Percentiles rank a stretch among this genome's conserved stretches.
Evolutionary conservation across 1,140 invertebrate genomes (phyloP).

Genomic region (Pomphorhynchus laevis): DNA sequence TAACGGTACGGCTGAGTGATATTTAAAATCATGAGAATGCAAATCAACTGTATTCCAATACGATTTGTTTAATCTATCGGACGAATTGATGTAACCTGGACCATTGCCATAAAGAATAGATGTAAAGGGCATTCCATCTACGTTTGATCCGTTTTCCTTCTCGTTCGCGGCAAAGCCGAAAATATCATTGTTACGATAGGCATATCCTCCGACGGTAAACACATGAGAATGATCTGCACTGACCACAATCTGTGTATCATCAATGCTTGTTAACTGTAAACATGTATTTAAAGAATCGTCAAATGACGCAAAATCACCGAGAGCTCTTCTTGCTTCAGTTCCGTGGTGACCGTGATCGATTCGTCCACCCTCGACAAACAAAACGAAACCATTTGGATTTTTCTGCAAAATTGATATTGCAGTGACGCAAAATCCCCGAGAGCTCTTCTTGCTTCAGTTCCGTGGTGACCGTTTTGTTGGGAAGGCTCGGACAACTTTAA

Average conservation of each 20-base stretch:
- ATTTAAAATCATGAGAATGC: background rate
- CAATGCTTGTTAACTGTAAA: too few species aligned
- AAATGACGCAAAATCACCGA: conserved; percentile 37
- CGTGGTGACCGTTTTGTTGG: too few species aligned
- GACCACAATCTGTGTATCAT: conserved; percentile 45
- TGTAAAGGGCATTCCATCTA: conserved; percentile 10
- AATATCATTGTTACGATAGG: conserved; percentile 11
- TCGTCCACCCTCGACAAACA: conserved; percentile 41
- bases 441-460: too few species aligned
- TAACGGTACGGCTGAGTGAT: conserved; percentile 27
- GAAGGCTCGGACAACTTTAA: too few species aligned
- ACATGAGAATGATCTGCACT: conserved; percentile 42
- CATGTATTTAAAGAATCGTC: conserved; percentile 26
- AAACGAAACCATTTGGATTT: conserved; percentile 42
- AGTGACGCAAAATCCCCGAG: too few species aligned
- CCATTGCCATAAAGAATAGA: conserved; percentile 19
- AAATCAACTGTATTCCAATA: background rate
- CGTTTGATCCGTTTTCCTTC: background rate
- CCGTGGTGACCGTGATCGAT: conserved; percentile 57
- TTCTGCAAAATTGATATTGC: conserved; percentile 42
- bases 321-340: conserved; percentile 34
- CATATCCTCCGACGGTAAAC: conserved; percentile 13
- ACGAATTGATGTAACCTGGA: conserved; percentile 11
- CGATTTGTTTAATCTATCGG: background rate
- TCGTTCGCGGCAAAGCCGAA: conserved; percentile 10